A percentile compares a stretch with the other conserved stretches of the same genome.
Evolutionary conservation across 1,140 invertebrate species (phyloP).

Genomic region (Mycetomoellerius zeteki): DNA sequence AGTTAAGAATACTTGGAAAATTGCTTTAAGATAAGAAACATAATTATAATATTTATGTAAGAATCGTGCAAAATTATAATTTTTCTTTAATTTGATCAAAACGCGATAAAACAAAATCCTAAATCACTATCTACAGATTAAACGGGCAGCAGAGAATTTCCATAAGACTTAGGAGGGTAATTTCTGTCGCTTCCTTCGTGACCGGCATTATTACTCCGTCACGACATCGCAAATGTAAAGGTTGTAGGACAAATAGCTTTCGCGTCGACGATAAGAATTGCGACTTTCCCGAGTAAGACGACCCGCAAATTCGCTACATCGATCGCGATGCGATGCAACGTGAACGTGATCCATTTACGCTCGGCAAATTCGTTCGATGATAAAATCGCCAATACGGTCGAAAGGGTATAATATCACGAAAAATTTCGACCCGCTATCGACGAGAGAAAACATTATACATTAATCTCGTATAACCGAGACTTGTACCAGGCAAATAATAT

Average conservation of each 20-base stretch:
- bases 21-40: background rate
- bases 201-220: slow-evolving; percentile 66
- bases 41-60: background rate
- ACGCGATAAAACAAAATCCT: slow-evolving; percentile 1
- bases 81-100: slow-evolving; percentile 15
- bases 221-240: slow-evolving; percentile 66
- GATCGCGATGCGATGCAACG: slow-evolving; percentile 23
- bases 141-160: slow-evolving; percentile 46
- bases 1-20: background rate
- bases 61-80: background rate
- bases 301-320: slow-evolving; percentile 51
- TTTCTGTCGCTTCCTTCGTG: slow-evolving; percentile 66
- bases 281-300: slow-evolving; percentile 52
- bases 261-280: slow-evolving; percentile 63
- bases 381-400: slow-evolving; percentile 44
- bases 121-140: slow-evolving; percentile 34
- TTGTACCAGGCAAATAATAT: slow-evolving; percentile 20
- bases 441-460: slow-evolving; percentile 33
- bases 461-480: background rate
- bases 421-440: slow-evolving; percentile 17
- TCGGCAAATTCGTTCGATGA: slow-evolving; percentile 35
- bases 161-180: slow-evolving; percentile 54
- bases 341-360: slow-evolving; percentile 53
- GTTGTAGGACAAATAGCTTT: slow-evolving; percentile 66
- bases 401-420: slow-evolving; percentile 10